Evolutionary conservation across 2,888 invertebrate genomes (phyloP), one percentile per base, ranked within the genome.

Genomic region (Drosophila helvetica): DNA sequence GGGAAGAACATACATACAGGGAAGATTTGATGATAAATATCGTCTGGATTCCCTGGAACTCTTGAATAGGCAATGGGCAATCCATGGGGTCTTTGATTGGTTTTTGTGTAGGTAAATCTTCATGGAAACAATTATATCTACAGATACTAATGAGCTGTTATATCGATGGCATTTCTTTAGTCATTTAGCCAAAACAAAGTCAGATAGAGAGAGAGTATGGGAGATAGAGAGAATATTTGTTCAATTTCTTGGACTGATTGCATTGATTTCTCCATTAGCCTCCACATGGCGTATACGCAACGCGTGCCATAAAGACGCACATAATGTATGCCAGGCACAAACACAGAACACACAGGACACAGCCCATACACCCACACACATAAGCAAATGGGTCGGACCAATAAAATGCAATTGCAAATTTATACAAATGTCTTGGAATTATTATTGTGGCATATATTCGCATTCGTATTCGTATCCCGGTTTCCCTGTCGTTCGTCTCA

Each of bases 391-490:
- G 63, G 61, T 58, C 58, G 74, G 74, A 70, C 77, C 83, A 86
- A 83, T 83, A 83, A 83, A 83, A 83, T 83, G 83, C 86, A 80
- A 83, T 83, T 77, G 83, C 86, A 80, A 83, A 83, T 86, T 83
- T 83, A 83, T 83, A 75, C 83, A 86, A 83, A 83, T 83, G 75
- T 78, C 70, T 72, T 72, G 71, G 64, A 70, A 82, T 80, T 85
- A 78, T 82, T 80, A 77, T 60, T 73, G 79, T 75, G 50, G 64
- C 50, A 60, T 60, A 69, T 71, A 12, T 56, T 54, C 48, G 62
- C 45, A 43, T 55, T 54, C 48, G 62, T 50, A 43, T 55, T 64
- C 57, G 61, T 77, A 77, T 15, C n/a, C 15, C 38, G 6, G 6
- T 61, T 50, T 54, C 38, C 52, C 30, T 27, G 56, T 53, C 69